Evolutionary conservation across 64 coral and sea anemone genomes (phyloP).

Genomic region (Pocillopora damicornis): DNA sequence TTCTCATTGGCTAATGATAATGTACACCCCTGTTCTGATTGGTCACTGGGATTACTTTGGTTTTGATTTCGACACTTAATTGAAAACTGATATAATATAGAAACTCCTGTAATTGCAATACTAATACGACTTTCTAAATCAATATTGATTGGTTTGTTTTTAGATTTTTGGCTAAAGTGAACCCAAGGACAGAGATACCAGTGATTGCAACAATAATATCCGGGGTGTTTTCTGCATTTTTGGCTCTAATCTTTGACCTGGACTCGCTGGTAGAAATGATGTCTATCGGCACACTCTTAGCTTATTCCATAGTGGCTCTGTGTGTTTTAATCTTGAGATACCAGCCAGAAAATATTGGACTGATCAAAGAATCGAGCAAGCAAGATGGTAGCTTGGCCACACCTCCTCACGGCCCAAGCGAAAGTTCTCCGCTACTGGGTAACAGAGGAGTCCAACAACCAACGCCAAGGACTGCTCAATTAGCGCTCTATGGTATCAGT

Average conservation of each 20-base stretch:
- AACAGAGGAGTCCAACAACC: not conserved
- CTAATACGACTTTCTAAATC: too few species aligned
- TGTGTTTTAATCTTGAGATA: conserved; percentile 12
- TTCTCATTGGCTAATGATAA: too few species aligned
- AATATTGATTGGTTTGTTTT: not conserved
- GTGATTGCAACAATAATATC: conserved; percentile 19
- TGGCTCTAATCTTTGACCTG: conserved; percentile 10
- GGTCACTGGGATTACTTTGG: too few species aligned
- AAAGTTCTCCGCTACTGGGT: not conserved
- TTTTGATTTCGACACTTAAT: too few species aligned
- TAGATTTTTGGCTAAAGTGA: conserved; percentile 40
- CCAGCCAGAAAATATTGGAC: conserved; percentile 10
- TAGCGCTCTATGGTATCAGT: not conserved
- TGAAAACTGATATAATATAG: too few species aligned
- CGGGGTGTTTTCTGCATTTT: not conserved
- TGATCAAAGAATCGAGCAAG: not conserved
- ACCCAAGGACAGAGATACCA: conserved; percentile 38
- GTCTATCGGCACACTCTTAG: conserved; percentile 3
- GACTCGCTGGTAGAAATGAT: conserved; percentile 20
- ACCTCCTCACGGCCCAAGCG: not conserved
- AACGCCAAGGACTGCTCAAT: not conserved
- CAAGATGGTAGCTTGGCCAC: not conserved
- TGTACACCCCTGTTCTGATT: too few species aligned
- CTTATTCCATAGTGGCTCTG: conserved; percentile 5
- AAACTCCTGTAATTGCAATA: too few species aligned